phyloP scores from a whole-genome alignment of 2,113 vertebrate genomes.

The Syrmaticus mikado region DNA sequence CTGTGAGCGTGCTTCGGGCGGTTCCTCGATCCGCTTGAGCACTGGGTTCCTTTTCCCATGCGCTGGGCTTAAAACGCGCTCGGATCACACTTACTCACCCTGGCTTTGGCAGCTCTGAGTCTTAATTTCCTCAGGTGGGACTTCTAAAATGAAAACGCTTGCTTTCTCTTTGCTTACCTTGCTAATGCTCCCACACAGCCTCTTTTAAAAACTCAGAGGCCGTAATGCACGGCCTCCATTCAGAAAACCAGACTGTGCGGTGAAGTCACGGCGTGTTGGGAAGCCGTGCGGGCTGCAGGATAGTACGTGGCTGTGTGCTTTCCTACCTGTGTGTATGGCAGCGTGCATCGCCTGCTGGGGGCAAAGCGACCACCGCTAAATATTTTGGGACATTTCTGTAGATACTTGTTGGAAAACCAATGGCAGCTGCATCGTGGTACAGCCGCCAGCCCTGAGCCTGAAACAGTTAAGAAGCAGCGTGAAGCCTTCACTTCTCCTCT shows the following conservation, averaged over 20 bases:
- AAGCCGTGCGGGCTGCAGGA: neutral
- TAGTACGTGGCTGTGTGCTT: neutral
- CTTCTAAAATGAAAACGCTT: neutral
- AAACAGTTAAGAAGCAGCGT: neutral
- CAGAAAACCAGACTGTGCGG: neutral
- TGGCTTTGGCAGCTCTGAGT: neutral
- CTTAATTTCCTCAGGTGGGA: neutral
- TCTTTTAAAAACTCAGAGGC: neutral
- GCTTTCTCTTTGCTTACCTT: neutral
- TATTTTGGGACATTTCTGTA: neutral
- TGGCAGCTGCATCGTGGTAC: neutral
- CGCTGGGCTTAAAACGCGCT: neutral
- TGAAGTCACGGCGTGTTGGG: neutral
- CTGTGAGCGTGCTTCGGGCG: too few species aligned
- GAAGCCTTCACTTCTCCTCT: neutral
- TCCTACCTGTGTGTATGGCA: accelerated
- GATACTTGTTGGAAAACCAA: neutral
- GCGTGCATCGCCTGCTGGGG: neutral
- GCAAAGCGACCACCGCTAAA: neutral
- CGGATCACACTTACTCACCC: neutral
- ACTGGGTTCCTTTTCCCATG: neutral
- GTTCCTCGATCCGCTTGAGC: neutral
- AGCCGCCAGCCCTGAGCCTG: neutral
- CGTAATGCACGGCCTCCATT: too few species aligned
- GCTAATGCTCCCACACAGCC: neutral